Conservation (phyloP, 2,113 vertebrate genomes). For the Pantherophis guttatus region DNA sequence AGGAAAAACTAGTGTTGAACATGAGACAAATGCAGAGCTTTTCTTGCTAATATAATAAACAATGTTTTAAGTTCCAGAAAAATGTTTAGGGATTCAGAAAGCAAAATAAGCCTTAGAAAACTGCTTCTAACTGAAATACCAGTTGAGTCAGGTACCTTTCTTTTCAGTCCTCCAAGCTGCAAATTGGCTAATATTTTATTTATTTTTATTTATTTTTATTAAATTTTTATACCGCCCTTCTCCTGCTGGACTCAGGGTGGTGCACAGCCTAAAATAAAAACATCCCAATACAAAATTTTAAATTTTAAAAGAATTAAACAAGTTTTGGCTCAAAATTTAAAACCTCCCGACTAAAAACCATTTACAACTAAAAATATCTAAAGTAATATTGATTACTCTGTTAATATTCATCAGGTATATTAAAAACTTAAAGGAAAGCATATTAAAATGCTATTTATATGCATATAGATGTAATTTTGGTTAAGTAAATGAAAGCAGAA, state of each 20-base stretch:
- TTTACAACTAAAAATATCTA: too few relatives aligned
- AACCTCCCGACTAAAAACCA: too few relatives aligned
- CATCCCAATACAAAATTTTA: too few relatives aligned
- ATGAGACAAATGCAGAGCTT: neutral
- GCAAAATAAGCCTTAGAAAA: neutral
- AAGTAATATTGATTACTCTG: neutral
- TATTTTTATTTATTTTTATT: too few relatives aligned
- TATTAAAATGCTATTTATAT: neutral
- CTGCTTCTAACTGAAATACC: neutral
- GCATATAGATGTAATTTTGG: neutral
- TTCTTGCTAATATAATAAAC: neutral
- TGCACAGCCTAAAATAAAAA: too few relatives aligned
- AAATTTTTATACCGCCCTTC: too few relatives aligned
- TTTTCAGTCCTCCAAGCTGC: neutral
- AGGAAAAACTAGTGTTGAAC: accelerated
- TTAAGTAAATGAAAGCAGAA: neutral
- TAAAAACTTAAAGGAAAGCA: neutral
- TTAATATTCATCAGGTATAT: neutral
- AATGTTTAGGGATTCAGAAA: neutral
- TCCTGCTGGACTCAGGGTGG: too few relatives aligned
- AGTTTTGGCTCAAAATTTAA: too few relatives aligned
- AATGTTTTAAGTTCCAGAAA: neutral
- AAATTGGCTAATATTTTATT: neutral
- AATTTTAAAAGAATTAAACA: too few relatives aligned
- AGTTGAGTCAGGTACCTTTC: neutral